These are phyloP conservation scores for Harmothoe impar DNA, from an alignment of 2,888 invertebrate genomes.

Conservation along the genomic window DNA sequence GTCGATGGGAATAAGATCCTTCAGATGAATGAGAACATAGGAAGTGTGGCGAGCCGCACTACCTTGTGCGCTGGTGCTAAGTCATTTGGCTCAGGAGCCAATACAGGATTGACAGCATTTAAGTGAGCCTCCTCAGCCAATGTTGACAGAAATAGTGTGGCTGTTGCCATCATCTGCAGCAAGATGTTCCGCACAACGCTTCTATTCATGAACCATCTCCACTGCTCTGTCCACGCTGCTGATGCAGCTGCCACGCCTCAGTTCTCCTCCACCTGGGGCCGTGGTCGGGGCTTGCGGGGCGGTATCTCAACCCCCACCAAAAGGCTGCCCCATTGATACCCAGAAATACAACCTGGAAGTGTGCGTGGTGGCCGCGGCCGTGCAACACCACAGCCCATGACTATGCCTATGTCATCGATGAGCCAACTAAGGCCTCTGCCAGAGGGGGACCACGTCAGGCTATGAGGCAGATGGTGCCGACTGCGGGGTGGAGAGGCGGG, in stretches of 20 bases:
- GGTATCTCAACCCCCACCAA: not conserved
- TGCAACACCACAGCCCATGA: not conserved
- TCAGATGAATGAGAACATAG: no score
- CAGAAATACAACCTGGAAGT: not conserved
- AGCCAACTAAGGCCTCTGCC: no score
- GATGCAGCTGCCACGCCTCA: not conserved
- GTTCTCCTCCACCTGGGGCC: not conserved
- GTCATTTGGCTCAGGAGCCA: no score
- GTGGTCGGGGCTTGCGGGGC: not conserved
- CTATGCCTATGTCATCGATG: not conserved
- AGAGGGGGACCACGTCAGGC: not conserved
- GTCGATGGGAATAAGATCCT: no score
- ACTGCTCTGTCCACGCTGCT: no score
- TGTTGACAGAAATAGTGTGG: no score
- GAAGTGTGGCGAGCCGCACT: no score
- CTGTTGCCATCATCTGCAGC: no score
- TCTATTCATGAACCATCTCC: constrained; percentile 38
- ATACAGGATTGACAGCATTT: no score
- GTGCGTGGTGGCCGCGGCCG: not conserved
- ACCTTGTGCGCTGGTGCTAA: no score
- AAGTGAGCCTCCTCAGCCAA: no score
- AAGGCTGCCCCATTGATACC: not conserved
- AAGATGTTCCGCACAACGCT: constrained; percentile 43
- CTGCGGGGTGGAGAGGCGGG: not conserved
- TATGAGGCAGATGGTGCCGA: constrained; percentile 32